These are phyloP conservation scores for Drosophila bunnanda DNA, from an alignment of 2,888 invertebrate genomes.

Conservation along the genomic window DNA sequence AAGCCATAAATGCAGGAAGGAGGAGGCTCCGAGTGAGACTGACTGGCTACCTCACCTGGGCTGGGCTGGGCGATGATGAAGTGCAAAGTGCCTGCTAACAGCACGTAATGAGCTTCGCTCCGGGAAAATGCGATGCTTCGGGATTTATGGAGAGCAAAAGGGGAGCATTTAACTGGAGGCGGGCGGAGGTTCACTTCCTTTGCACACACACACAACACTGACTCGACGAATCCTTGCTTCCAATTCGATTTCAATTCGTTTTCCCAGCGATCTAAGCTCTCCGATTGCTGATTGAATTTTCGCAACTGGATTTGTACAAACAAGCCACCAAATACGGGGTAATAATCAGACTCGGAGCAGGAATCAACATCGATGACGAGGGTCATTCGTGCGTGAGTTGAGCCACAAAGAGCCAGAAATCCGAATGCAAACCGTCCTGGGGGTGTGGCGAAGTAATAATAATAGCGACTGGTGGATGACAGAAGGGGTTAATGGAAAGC, in stretches of 20 bases:
- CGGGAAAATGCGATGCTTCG: conserved; percentile 50
- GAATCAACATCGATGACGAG: conserved; percentile 38
- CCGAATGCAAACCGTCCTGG: conserved; percentile 34
- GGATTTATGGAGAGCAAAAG: conserved; percentile 4
- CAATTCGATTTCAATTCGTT: conserved; percentile 36
- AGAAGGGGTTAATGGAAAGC: conserved; percentile 23
- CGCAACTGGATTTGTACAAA: conserved; percentile 49
- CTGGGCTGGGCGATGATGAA: conserved; percentile 58
- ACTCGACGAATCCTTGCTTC: conserved; percentile 41
- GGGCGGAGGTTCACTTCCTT: background rate
- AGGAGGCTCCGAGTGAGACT: conserved; percentile 4
- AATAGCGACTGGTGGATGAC: background rate
- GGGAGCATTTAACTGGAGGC: background rate
- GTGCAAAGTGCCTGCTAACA: conserved; percentile 78
- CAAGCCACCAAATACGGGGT: conserved; percentile 28
- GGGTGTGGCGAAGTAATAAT: conserved; percentile 10
- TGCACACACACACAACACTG: conserved; percentile 21
- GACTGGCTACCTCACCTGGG: conserved; percentile 6
- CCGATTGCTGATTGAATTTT: conserved; percentile 41
- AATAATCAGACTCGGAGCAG: conserved; percentile 16
- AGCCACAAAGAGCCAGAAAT: no score
- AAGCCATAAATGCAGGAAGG: conserved; percentile 69
- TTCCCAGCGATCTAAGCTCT: conserved; percentile 45
- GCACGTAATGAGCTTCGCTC: conserved; percentile 72
- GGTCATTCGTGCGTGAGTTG: conserved; percentile 47